These are phyloP conservation scores for Danio kyathit DNA, from an alignment of 2,797 vertebrate genomes.

Conservation along the genomic window DNA sequence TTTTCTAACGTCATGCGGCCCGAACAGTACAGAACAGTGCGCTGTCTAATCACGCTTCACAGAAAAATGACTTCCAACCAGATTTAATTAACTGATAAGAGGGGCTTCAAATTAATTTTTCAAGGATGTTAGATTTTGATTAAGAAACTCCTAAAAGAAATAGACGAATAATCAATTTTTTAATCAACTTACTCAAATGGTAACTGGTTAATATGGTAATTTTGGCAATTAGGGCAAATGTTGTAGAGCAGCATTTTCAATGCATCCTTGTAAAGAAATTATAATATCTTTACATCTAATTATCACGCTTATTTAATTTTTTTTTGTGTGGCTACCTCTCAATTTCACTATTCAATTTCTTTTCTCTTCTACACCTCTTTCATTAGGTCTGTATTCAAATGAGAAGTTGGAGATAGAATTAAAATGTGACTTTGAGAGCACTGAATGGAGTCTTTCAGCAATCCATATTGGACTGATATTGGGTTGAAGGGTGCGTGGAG, in stretches of 20 bases:
- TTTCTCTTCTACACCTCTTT: constrained; percentile 63
- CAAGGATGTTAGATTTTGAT: constrained; percentile 99
- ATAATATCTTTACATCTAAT: constrained; percentile 88
- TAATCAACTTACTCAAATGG: constrained; percentile 89
- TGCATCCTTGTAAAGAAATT: constrained; percentile 85
- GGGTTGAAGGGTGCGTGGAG: constrained; percentile 51
- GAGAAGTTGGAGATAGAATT: constrained; percentile 76
- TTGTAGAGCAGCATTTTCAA: constrained; percentile 84
- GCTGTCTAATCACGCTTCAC: constrained; percentile 86
- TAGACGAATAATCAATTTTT: constrained; percentile 90
- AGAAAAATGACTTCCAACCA: constrained; percentile 93
- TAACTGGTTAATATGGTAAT: constrained; percentile 90
- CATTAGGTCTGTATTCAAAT: constrained; percentile 75
- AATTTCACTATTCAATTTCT: constrained; percentile 76
- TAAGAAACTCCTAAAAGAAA: constrained; percentile 95
- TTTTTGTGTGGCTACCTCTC: constrained; percentile 81
- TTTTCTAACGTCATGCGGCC: constrained; percentile 82
- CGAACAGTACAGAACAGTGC: constrained; percentile 85
- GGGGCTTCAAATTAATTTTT: constrained; percentile 99
- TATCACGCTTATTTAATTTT: constrained; percentile 83
- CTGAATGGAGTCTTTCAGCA: constrained; percentile 71
- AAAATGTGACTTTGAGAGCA: constrained; percentile 75
- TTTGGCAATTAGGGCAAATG: constrained; percentile 88
- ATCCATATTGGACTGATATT: constrained; percentile 69
- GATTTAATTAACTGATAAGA: constrained; percentile 99